phyloP scores from a whole-genome alignment of 2,113 vertebrate species.

The Centrocercus urophasianus region DNA sequence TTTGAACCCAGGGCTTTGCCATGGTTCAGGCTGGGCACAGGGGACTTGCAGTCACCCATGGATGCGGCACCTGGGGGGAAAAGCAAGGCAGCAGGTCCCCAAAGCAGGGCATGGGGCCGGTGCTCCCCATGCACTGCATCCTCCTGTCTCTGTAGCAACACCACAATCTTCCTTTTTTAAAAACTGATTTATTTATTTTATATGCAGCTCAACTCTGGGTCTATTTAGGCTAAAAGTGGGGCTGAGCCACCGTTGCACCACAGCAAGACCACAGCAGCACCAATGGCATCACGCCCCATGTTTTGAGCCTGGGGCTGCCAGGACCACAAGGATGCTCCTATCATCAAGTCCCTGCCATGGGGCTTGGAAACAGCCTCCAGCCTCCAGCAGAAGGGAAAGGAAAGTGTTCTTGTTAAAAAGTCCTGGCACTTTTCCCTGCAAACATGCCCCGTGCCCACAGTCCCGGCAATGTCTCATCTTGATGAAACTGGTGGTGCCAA shows the following conservation, averaged over 20 bases:
- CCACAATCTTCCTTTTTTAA: fast-evolving
- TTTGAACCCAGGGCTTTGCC: neutral
- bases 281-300: fast-evolving
- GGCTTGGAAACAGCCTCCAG: neutral
- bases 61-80: fast-evolving
- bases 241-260: neutral
- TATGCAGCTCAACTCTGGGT: neutral
- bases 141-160: neutral
- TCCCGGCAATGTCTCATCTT: neutral
- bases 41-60: fast-evolving
- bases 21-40: neutral
- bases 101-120: neutral
- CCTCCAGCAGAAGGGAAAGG: neutral
- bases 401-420: neutral
- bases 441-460: neutral
- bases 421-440: neutral
- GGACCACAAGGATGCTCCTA: neutral
- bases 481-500: neutral
- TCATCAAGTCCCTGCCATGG: fast-evolving
- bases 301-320: neutral
- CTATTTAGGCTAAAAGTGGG: neutral
- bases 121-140: neutral
- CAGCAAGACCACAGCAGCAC: neutral
- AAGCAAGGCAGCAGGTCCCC: neutral
- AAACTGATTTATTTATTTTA: neutral